Base-by-base conservation (phyloP, 2,888 invertebrate genomes). In the Acleris holmiana region DNA sequence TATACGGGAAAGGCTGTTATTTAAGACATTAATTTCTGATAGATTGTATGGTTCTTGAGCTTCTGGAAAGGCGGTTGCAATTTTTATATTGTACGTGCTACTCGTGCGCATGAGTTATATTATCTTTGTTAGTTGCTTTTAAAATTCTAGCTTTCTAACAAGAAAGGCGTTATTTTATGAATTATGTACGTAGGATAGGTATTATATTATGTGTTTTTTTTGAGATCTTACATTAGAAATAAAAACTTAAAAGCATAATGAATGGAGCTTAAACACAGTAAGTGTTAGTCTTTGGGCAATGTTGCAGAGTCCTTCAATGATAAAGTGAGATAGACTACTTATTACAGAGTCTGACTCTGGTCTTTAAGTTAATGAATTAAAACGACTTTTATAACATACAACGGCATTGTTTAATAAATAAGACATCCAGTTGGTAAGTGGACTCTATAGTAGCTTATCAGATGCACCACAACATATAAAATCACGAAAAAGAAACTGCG, bases 401-500 rank as follows among this genome's bases (percentile, higher is more conserved):
- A 17, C 21, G 44, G 44, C 23, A 21, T 44, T 23, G n/a, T 49
- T 8, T 19, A 4, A 8, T 13, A 18, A 47, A 6, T 18, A 2
- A 10, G 19, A 19, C 10, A 47, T 4, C 17, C 18, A 13, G 47
- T 17, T 8, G 8, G 17, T 4, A 19, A 13, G 19, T 19, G 19
- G 19, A 47, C 10, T 18, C 18, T 5, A 35, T 35, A 13, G 4
- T 35, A 0, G 35, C 4, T 4, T 35, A 35, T 35, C 13, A 35
- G n/a, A 21, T 48, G 41, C 25, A 54, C 47, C 47, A 59, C 48
- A 59, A 23, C 13, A 18, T 44, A 48, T 21, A n/a, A 17, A 57
- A 44, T 17, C 21, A 50, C 19, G 54, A 17, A 51, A 59, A 55
- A 60, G 54, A 54, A 59, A 65, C 53, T 59, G 59, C 60, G 54